Conservation (phyloP, 2,888 invertebrate genomes). For the Drosophila atripex region DNA sequence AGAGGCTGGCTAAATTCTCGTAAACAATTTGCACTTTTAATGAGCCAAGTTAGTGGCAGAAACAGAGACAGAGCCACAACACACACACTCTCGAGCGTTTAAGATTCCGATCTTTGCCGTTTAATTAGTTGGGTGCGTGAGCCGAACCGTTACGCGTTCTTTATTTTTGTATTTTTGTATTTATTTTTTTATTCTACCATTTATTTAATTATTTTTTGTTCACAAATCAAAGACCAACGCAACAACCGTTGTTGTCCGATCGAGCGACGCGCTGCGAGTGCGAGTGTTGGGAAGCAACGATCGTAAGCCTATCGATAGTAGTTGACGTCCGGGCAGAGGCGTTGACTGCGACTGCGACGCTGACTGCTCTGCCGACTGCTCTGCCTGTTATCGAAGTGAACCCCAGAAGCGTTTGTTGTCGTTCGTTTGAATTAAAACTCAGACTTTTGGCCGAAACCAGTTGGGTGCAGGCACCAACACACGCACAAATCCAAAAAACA, state of each 20-base stretch:
- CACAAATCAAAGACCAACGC: slow-evolving; percentile 7
- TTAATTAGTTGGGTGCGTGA: slow-evolving; percentile 51
- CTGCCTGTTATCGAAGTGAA: slow-evolving; percentile 61
- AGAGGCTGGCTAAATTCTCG: slow-evolving; percentile 51
- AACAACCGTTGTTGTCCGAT: slow-evolving; percentile 48
- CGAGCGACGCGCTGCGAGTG: slow-evolving; percentile 41
- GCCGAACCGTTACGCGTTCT: slow-evolving; percentile 27
- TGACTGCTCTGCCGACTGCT: slow-evolving; percentile 3
- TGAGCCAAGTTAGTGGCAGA: slow-evolving; percentile 29
- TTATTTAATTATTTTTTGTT: slow-evolving; percentile 14
- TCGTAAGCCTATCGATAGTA: slow-evolving; percentile 68
- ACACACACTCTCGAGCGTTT: slow-evolving; percentile 6
- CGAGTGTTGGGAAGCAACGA: slow-evolving; percentile 41
- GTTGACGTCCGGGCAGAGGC: slow-evolving; percentile 46
- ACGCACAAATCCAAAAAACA: slow-evolving; percentile 19
- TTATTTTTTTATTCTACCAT: no score
- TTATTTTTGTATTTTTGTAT: background rate
- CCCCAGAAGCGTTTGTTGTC: slow-evolving; percentile 52
- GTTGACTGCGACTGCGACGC: slow-evolving; percentile 18
- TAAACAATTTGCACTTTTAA: slow-evolving; percentile 68
- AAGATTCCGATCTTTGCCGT: slow-evolving; percentile 28
- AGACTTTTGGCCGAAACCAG: slow-evolving; percentile 77
- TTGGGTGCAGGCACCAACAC: slow-evolving; percentile 64
- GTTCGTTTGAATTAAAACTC: slow-evolving; percentile 72
- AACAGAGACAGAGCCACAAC: slow-evolving; percentile 3